Base-by-base conservation (phyloP, 2,797 vertebrate genomes). In the Thamnophis elegans region DNA sequence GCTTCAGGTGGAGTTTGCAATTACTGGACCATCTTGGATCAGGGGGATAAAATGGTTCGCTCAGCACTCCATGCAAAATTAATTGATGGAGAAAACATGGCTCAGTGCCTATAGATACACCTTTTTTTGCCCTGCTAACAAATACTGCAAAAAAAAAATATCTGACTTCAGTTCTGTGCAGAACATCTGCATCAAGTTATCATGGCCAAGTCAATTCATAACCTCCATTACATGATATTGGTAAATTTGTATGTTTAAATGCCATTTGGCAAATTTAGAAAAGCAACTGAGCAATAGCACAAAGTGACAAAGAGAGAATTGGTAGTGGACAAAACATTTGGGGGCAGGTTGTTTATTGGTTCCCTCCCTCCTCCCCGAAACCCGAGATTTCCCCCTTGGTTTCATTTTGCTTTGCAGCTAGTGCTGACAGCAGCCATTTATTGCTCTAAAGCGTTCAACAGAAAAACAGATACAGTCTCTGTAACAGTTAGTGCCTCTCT, bases 391-490 rank as follows among this genome's bases (percentile, higher is more conserved):
- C 97, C 98, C 98, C 98, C 98, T 98, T 98, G 98, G 97, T 97
- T 97, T 97, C 98, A 98, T 98, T 98, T 98, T 97, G 98, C 98
- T 99, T 98, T 98, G 98, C 98, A 99, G 99, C 98, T 98, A 98
- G 99, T 98, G 98, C 98, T 98, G 98, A 98, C 98, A 99, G 99
- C 99, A 99, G 98, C 99, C 98, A 98, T 98, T 96, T 97, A 96
- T 97, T 95, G 96, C 94, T 97, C 97, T 99, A 98, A 97, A 98
- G 97, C 97, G 95, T 97, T 98, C 97, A 97, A 97, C 97, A 95
- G 95, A 96, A 96, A 93, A 93, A 87, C 56, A 59, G 68, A 96
- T 97, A 97, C 98, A 98, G 98, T 98, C 98, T 98, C 98, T 98
- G 98, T 97, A 98, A 98, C 96, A 98, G 98, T 97, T 97, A 97